A percentile compares a stretch with the other conserved stretches of the same genome.
Evolutionary conservation across 2,797 vertebrate species (phyloP).

Genomic region (Lagorchestes hirsutus): DNA sequence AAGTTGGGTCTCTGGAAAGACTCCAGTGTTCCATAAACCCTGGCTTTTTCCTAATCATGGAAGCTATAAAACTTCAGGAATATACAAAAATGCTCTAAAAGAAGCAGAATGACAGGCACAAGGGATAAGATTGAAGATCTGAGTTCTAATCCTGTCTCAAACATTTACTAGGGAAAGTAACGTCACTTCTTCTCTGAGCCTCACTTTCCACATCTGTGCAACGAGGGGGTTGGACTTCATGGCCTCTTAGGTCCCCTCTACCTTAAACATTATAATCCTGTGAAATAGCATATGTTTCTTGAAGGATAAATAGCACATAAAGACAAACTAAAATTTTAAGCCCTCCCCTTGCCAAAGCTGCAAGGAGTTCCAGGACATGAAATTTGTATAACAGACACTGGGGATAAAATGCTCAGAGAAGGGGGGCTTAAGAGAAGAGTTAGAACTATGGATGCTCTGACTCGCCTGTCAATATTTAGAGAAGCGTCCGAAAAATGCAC

Average conservation of each 20-base stretch:
- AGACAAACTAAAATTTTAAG: not conserved
- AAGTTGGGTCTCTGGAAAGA: constrained; percentile 73
- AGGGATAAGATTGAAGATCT: not conserved
- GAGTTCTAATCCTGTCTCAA: not conserved
- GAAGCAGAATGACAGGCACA: constrained; percentile 2
- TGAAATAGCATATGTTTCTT: constrained; percentile 1
- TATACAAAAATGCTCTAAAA: constrained; percentile 27
- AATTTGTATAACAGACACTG: fast-evolving
- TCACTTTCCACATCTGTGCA: not conserved
- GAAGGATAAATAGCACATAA: not conserved
- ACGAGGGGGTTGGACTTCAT: not conserved
- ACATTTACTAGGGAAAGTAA: not conserved
- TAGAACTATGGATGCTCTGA: not conserved
- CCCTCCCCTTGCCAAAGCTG: no score
- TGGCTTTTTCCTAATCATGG: constrained; percentile 66
- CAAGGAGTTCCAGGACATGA: not conserved
- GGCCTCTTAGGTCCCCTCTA: not conserved
- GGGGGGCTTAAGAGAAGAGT: not conserved
- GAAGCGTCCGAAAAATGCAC: not conserved
- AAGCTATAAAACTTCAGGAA: constrained; percentile 59
- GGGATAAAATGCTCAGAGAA: not conserved
- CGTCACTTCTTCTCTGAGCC: not conserved
- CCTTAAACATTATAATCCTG: not conserved
- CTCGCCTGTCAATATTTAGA: not conserved
- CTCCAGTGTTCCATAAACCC: constrained; percentile 70